A percentile compares a stretch with the other conserved stretches of the same genome.
These are phyloP conservation scores for Trichopria drosophilae DNA, from an alignment of 2,888 invertebrate genomes.

Conservation along the genomic window DNA sequence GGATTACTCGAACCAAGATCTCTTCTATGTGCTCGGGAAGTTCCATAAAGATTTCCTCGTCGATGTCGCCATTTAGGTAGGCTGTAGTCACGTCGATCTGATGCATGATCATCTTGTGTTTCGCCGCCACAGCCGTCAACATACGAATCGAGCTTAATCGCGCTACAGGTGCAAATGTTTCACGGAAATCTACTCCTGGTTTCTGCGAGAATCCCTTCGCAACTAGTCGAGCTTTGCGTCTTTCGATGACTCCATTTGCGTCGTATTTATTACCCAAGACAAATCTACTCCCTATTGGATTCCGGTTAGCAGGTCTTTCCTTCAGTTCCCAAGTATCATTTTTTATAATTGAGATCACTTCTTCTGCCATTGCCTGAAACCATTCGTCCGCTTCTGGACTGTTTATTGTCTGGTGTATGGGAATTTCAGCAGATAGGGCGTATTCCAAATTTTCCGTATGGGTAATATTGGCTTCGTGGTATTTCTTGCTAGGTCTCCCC, in stretches of 20 bases:
- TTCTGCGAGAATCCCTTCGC: no score
- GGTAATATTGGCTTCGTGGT: not conserved
- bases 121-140: slow-evolving; percentile 15
- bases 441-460: not conserved
- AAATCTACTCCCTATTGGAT: slow-evolving; percentile 11
- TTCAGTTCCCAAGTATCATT: slow-evolving; percentile 38
- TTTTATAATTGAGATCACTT: slow-evolving; percentile 32
- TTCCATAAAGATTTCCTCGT: slow-evolving; percentile 9
- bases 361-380: slow-evolving; percentile 32
- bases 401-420: slow-evolving; percentile 13
- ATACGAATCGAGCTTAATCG: slow-evolving; percentile 20
- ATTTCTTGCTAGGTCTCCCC: not conserved
- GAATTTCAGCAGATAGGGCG: slow-evolving; percentile 8
- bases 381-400: slow-evolving; percentile 29
- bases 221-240: no score
- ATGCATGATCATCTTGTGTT: no score
- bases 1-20: no score
- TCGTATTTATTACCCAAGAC: no score
- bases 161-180: no score
- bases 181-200: no score
- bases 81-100: slow-evolving; percentile 7
- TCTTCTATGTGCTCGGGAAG: no score
- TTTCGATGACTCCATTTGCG: no score
- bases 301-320: slow-evolving; percentile 27
- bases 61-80: slow-evolving; percentile 5